phyloP scores from a whole-genome alignment of 2,113 vertebrate genomes.

The Eulacestoma nigropectus region DNA sequence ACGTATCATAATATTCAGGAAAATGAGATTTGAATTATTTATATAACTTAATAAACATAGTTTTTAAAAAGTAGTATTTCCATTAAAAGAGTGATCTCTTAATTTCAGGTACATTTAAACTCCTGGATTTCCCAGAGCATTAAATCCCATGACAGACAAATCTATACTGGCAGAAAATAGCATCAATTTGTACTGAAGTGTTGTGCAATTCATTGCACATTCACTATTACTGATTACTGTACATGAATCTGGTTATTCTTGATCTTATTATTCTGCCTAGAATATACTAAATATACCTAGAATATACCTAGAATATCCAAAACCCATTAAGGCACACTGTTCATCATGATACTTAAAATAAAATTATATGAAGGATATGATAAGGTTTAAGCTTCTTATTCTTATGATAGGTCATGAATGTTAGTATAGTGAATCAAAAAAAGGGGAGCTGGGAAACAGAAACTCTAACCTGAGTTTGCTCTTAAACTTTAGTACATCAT shows the following conservation, averaged over 20 bases:
- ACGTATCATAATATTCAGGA: background rate
- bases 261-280: background rate
- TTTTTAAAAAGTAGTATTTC: background rate
- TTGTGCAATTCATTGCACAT: background rate
- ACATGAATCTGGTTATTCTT: background rate
- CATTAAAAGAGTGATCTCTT: background rate
- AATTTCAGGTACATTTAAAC: background rate
- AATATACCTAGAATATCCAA: too few species aligned
- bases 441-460: background rate
- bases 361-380: background rate
- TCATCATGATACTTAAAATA: background rate
- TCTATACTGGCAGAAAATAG: background rate
- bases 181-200: background rate
- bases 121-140: background rate
- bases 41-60: background rate
- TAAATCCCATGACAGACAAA: background rate
- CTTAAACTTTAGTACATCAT: background rate
- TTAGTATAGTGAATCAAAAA: background rate
- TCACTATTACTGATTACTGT: background rate
- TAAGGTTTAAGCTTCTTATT: background rate
- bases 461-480: background rate
- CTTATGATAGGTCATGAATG: background rate
- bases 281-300: background rate
- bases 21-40: background rate
- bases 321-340: background rate